phyloP scores from a whole-genome alignment of 2,797 vertebrate species.

The Helicolenus hilgendorfi region DNA sequence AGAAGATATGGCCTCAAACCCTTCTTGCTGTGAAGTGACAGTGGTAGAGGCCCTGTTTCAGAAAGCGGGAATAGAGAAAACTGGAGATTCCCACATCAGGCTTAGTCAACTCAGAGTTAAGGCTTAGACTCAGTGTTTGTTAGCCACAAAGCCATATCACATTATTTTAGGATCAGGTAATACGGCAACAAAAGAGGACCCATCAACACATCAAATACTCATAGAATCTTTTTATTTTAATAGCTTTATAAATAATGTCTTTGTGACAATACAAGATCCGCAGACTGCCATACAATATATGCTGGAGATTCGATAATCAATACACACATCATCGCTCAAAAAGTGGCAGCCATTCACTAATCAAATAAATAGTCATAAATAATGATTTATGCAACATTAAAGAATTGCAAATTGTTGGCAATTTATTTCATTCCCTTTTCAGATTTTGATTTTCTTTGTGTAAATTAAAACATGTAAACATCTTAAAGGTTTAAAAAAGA shows the following conservation, averaged over 20 bases:
- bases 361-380: constrained; percentile 71
- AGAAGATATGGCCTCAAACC: background rate
- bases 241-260: background rate
- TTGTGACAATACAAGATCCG: background rate
- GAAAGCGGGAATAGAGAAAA: no score
- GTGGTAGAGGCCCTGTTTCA: background rate
- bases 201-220: background rate
- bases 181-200: background rate
- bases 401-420: background rate
- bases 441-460: background rate
- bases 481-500: background rate
- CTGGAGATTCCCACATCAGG: no score
- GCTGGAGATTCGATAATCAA: background rate
- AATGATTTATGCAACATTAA: constrained; percentile 4
- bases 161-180: background rate
- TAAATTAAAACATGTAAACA: constrained; percentile 19
- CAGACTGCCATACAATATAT: background rate
- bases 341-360: constrained; percentile 4
- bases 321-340: background rate
- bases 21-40: background rate
- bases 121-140: no score
- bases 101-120: no score
- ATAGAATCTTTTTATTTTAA: constrained; percentile 4
- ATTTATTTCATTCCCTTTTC: background rate
- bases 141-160: background rate